A percentile compares a stretch with the other conserved stretches of the same genome.
Conservation (phyloP, 64 coral and sea anemone species). For the Stichodactyla helianthus region DNA sequence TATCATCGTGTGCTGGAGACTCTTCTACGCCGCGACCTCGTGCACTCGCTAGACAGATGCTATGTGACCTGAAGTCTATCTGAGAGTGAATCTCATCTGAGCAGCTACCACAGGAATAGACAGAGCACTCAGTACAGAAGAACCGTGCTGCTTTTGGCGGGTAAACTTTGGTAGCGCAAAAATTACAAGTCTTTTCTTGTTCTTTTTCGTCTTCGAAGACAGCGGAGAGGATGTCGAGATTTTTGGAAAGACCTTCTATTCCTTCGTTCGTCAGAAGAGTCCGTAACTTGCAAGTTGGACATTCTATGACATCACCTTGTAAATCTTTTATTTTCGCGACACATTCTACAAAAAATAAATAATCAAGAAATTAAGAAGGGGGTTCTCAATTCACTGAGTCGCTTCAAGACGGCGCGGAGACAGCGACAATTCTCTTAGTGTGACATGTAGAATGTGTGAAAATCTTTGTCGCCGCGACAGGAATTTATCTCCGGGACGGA, state of each 20-base stretch:
- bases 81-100: slow-evolving; percentile 93
- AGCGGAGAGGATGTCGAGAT: slow-evolving; percentile 72
- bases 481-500: too few relatives aligned
- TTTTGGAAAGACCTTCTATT: slow-evolving; percentile 70
- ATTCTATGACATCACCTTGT: slow-evolving; percentile 92
- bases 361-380: neutral
- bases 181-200: slow-evolving; percentile 87
- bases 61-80: slow-evolving; percentile 88
- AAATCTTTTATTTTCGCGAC: slow-evolving; percentile 77
- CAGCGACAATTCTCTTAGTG: too few relatives aligned
- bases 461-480: too few relatives aligned
- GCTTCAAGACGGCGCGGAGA: too few relatives aligned
- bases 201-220: slow-evolving; percentile 65
- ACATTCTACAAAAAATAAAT: slow-evolving; percentile 49
- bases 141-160: slow-evolving; percentile 82
- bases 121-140: slow-evolving; percentile 79
- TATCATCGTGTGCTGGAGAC: neutral
- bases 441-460: too few relatives aligned
- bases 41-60: slow-evolving; percentile 60
- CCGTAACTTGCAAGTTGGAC: slow-evolving; percentile 85
- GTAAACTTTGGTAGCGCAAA: slow-evolving; percentile 86
- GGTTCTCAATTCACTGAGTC: too few relatives aligned
- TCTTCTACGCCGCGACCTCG: neutral
- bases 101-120: slow-evolving; percentile 81
- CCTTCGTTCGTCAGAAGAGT: slow-evolving; percentile 72